A percentile compares a stretch with the other conserved stretches of the same genome.
Evolutionary conservation across 2,113 vertebrate genomes (phyloP).

Genomic region (Triplophysa dalaica): DNA sequence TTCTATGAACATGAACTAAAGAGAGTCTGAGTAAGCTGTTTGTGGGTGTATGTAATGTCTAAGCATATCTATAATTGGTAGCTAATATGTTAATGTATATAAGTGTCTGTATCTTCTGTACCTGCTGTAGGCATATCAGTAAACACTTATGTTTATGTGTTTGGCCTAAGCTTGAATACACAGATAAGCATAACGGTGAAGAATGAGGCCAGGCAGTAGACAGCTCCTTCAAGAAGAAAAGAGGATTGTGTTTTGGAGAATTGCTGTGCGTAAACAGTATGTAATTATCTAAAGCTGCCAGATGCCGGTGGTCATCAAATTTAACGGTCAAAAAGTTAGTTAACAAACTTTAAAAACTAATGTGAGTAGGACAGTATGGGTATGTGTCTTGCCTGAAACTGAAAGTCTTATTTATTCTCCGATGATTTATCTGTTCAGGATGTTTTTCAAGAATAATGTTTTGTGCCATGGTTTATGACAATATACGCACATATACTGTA

Average conservation of each 20-base stretch:
- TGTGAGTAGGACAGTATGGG: background rate
- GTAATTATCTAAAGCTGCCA: conserved; percentile 30
- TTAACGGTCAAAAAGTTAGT: background rate
- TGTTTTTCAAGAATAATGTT: conserved; percentile 8
- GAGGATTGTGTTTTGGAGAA: background rate
- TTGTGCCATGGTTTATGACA: background rate
- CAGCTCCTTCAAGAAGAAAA: conserved; percentile 1
- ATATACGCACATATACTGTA: background rate
- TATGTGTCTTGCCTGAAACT: background rate
- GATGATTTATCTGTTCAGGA: background rate
- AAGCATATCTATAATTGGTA: background rate
- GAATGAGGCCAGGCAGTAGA: background rate
- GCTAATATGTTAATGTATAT: conserved; percentile 3
- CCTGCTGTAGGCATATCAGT: background rate
- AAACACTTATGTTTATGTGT: background rate
- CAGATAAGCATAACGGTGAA: background rate
- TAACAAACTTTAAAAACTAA: conserved; percentile 4
- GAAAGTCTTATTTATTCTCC: background rate
- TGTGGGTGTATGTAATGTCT: conserved; percentile 6
- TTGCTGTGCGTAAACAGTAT: background rate
- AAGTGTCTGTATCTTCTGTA: background rate
- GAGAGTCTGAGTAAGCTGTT: background rate
- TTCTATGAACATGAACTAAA: background rate
- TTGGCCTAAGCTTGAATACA: background rate
- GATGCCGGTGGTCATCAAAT: conserved; percentile 1